Evolutionary conservation across 2,113 vertebrate species (phyloP), one percentile per base, ranked within the genome.

Genomic region (Lates calcarifer): DNA sequence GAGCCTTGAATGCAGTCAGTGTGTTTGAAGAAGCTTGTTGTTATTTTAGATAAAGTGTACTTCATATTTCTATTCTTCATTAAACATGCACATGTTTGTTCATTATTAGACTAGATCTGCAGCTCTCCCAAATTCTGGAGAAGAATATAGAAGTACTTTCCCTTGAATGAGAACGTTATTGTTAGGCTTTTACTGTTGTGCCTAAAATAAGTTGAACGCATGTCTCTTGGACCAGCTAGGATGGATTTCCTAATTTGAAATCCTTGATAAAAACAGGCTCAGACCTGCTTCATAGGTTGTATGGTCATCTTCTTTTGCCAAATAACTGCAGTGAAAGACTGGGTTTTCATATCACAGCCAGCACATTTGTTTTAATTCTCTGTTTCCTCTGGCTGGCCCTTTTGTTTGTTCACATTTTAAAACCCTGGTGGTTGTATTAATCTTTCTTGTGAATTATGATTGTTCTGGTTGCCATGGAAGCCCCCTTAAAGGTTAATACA

Each of bases 321-420:
- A 4, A 28, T 39, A 63, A 14, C 5, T 55, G 20, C 47, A 61
- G 14, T 28, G 15, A 81, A 71, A 24, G 2, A 1, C n/a, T 22
- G 3, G 1, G 3, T 26, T 62, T 77, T 65, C 37, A 18, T 24
- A 33, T 31, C 11, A 62, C 24, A 29, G 43, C 47, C 31, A 37
- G 43, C 15, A 39, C 33, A 39, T 60, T 74, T 69, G 22, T 61
- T 69, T 68, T 79, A 6, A 55, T 74, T 75, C 5, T 26, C 5
- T 56, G 28, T 62, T 6, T 47, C 58, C 5, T 68, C 43, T 18
- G 11, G n/a, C 9, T 57, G 41, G 29, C 35, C 10, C 15, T 7
- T 63, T 57, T 60, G 47, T 51, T 74, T 65, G 3, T 71, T 55
- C 6, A 72, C 39, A n/a, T 79, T 61, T 41, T 17, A 73, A 39